Percentiles rank a stretch among this genome's conserved stretches.
phyloP scores from a whole-genome alignment of 1,140 invertebrate genomes.

The Drosophila azteca region DNA sequence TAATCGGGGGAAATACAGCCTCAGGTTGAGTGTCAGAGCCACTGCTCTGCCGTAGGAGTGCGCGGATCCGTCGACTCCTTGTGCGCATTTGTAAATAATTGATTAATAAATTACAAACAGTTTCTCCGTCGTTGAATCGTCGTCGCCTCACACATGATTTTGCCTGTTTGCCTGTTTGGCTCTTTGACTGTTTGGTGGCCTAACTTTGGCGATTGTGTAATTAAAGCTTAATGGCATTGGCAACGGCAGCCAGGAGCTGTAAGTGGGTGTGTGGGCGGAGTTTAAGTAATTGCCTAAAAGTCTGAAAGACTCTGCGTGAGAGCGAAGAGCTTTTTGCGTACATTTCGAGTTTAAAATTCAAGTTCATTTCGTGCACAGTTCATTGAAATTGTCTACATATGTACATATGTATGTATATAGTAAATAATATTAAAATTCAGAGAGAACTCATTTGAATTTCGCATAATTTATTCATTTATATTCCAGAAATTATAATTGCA shows the following conservation, averaged over 20 bases:
- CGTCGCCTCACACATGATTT: conserved; percentile 10
- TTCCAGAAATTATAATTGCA: too few relatives aligned
- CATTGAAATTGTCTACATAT: too few relatives aligned
- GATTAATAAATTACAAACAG: conserved; percentile 46
- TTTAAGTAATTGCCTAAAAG: conserved; percentile 1
- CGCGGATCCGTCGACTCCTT: neutral
- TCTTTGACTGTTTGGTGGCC: too few relatives aligned
- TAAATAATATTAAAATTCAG: too few relatives aligned
- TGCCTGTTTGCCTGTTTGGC: neutral
- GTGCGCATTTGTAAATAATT: conserved; percentile 32
- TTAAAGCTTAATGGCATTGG: conserved; percentile 15
- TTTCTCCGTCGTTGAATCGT: conserved; percentile 16
- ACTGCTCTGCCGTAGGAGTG: too few relatives aligned
- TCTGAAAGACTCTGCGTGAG: too few relatives aligned
- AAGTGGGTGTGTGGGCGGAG: neutral
- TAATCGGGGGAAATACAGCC: conserved; percentile 27
- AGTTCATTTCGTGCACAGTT: neutral
- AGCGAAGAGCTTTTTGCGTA: neutral
- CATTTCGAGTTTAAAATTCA: neutral
- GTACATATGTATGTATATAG: too few relatives aligned
- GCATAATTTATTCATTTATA: too few relatives aligned
- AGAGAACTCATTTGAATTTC: too few relatives aligned
- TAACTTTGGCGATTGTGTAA: conserved; percentile 14
- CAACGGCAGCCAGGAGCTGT: too few relatives aligned
- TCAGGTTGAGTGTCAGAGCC: too few relatives aligned